Evolutionary conservation across 2,113 vertebrate genomes (phyloP).

Genomic region (Catharus fuscescens): DNA sequence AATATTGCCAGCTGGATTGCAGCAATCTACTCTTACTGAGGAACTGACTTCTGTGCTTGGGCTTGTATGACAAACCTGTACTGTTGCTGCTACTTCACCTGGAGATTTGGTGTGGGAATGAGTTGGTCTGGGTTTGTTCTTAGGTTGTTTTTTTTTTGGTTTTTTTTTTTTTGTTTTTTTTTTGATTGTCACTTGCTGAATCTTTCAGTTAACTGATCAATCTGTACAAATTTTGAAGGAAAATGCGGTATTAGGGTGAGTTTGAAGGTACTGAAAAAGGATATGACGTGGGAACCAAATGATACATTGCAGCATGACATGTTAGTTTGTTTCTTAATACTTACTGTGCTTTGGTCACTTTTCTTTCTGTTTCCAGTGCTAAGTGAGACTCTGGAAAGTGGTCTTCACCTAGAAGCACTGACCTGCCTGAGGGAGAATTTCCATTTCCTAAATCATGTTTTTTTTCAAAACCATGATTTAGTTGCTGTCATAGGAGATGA

Average conservation of each 20-base stretch:
- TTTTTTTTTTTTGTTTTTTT: background rate
- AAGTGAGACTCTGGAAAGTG: background rate
- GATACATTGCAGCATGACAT: background rate
- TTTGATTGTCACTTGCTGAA: background rate
- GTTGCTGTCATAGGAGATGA: background rate
- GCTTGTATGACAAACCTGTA: background rate
- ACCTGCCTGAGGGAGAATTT: background rate
- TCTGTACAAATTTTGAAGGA: background rate
- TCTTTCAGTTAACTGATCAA: background rate
- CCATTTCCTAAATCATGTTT: background rate
- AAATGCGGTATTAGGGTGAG: background rate
- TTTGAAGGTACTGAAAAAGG: background rate
- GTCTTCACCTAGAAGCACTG: background rate
- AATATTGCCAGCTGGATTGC: background rate
- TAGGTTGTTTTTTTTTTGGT: background rate
- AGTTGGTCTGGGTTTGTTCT: background rate
- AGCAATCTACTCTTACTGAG: background rate
- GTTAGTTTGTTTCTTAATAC: background rate
- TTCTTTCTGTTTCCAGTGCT: background rate
- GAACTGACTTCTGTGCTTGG: background rate
- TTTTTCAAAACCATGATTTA: background rate
- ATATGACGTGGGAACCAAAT: background rate
- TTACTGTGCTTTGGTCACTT: background rate
- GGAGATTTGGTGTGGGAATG: background rate
- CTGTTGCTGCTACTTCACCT: background rate